phyloP scores from a whole-genome alignment of 2,888 invertebrate genomes.

The Lordiphosa andalusiaca region DNA sequence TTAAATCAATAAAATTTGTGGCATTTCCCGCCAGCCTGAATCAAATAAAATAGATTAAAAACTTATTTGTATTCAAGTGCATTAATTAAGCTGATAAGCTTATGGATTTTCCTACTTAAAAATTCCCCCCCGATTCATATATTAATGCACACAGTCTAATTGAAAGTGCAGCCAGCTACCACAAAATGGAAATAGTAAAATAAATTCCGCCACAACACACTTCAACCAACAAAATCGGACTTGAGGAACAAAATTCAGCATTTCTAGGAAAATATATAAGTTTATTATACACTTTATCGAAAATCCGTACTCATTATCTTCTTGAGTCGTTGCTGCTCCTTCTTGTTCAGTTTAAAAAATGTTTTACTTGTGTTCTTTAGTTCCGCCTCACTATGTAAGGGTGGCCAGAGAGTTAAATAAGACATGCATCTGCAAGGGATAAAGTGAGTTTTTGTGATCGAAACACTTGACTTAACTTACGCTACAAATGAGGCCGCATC shows the following conservation, averaged over 20 bases:
- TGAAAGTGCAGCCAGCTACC: too few species aligned
- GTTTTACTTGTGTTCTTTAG: slow-evolving; percentile 32
- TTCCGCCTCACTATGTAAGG: slow-evolving; percentile 56
- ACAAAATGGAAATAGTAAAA: too few species aligned
- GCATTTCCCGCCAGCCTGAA: too few species aligned
- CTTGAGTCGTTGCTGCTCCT: slow-evolving; percentile 41
- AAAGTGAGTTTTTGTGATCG: background rate
- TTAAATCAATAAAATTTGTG: too few species aligned
- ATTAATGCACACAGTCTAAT: too few species aligned
- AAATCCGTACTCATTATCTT: slow-evolving; percentile 42
- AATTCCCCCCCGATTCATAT: too few species aligned
- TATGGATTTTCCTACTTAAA: too few species aligned
- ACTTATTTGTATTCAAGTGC: too few species aligned
- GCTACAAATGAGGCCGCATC: slow-evolving; percentile 60
- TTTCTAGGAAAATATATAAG: background rate
- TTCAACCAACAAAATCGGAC: too few species aligned
- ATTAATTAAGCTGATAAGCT: too few species aligned
- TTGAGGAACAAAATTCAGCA: background rate
- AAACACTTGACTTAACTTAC: slow-evolving; percentile 18
- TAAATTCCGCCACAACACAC: background rate
- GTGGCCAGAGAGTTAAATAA: slow-evolving; percentile 66
- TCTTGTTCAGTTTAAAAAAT: slow-evolving; percentile 43
- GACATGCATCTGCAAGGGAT: slow-evolving; percentile 41
- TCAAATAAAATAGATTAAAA: too few species aligned
- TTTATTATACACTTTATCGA: background rate